A percentile compares a stretch with the other conserved stretches of the same genome.
Conservation (phyloP, 2,113 vertebrate species). For the Cisticola juncidis region DNA sequence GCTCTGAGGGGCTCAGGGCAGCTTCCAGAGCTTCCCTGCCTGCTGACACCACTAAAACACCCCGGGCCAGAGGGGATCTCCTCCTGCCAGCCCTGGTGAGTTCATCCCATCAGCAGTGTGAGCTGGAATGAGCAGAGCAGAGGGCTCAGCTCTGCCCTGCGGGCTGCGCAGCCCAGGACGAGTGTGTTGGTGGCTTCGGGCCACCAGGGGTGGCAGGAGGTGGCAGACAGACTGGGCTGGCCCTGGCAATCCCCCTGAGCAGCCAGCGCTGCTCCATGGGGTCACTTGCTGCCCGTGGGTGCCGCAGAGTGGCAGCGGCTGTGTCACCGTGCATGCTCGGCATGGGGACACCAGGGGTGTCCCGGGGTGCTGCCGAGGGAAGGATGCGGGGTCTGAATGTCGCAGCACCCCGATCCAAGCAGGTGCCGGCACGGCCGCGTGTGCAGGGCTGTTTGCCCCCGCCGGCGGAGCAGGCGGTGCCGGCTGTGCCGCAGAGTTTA, state of each 20-base stretch:
- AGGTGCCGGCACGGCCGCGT: accelerated
- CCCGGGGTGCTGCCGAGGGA: accelerated
- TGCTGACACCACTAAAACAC: background rate
- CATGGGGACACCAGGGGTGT: accelerated
- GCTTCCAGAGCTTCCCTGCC: background rate
- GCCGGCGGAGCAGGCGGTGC: background rate
- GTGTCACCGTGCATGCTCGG: accelerated
- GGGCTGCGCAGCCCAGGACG: accelerated
- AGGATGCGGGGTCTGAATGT: background rate
- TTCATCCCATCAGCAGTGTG: accelerated
- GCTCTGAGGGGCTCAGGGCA: background rate
- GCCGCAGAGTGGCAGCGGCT: accelerated
- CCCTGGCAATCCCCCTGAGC: accelerated
- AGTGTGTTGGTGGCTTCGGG: accelerated
- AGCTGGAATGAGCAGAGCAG: background rate
- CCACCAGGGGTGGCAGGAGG: background rate
- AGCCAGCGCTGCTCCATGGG: accelerated
- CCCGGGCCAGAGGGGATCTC: background rate
- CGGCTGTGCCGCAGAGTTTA: background rate
- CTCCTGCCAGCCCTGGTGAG: background rate
- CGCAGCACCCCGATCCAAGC: background rate
- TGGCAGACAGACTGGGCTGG: accelerated
- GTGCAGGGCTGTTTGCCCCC: background rate
- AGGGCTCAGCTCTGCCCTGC: background rate
- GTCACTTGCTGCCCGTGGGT: accelerated